Conservation (phyloP, 2,888 invertebrate species). For the Ochlodes sylvanus region DNA sequence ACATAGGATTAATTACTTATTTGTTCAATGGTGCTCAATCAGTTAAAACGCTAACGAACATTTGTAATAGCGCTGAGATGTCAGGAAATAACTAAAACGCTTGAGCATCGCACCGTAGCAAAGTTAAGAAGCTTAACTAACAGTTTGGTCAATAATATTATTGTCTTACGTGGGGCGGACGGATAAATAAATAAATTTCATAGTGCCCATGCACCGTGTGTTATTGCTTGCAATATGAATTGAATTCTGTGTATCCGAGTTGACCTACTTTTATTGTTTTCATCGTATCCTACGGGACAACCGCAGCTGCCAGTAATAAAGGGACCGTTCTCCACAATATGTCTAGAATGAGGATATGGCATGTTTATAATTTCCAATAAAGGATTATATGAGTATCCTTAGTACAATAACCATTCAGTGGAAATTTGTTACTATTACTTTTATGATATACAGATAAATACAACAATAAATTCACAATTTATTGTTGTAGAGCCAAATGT, state of each 20-base stretch:
- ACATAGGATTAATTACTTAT: too few species aligned
- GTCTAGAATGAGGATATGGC: background rate
- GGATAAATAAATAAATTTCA: conserved; percentile 18
- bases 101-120: background rate
- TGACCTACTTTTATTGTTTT: conserved; percentile 34
- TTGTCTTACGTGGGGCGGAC: background rate
- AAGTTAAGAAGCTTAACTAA: conserved; percentile 18
- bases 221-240: conserved; percentile 31
- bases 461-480: conserved; percentile 42
- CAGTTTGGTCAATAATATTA: conserved; percentile 14
- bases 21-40: background rate
- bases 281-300: conserved; percentile 36
- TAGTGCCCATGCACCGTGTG: conserved; percentile 4
- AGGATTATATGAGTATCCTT: background rate
- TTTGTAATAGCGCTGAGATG: conserved; percentile 14
- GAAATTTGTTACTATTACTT: conserved; percentile 38
- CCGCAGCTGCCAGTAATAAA: conserved; percentile 24
- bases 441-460: conserved; percentile 42
- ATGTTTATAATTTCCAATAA: conserved; percentile 3
- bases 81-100: conserved; percentile 3
- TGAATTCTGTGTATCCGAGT: conserved; percentile 24
- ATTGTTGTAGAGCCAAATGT: conserved; percentile 44
- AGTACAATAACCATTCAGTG: conserved; percentile 16
- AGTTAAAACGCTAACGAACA: background rate
- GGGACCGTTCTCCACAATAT: conserved; percentile 3